phyloP scores from a whole-genome alignment of 2,797 vertebrate genomes.

The Iguana delicatissima region DNA sequence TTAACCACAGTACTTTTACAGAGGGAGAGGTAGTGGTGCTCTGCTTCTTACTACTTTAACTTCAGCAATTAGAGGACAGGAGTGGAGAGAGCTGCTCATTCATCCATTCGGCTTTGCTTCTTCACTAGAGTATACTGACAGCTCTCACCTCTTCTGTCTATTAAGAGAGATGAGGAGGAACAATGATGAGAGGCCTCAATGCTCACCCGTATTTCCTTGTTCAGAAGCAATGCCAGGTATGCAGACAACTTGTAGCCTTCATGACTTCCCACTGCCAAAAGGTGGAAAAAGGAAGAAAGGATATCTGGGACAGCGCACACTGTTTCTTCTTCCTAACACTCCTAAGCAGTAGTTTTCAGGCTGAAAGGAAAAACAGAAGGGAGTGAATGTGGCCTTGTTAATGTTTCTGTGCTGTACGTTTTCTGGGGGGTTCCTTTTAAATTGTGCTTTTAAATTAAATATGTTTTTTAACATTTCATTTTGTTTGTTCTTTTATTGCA shows the following conservation, averaged over 20 bases:
- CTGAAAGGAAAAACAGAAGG: background rate
- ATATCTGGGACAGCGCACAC: too few species aligned
- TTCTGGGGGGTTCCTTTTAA: background rate
- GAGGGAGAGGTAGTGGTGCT: too few species aligned
- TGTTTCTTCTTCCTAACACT: background rate
- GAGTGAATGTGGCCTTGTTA: background rate
- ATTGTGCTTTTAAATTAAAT: too few species aligned
- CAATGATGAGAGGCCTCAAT: background rate
- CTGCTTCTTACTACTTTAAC: background rate
- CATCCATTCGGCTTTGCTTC: background rate
- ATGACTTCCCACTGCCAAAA: too few species aligned
- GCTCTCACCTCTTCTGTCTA: background rate
- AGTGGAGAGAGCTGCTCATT: too few species aligned
- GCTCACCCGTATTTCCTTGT: background rate
- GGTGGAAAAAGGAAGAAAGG: too few species aligned
- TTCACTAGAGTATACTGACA: background rate
- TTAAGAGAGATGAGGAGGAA: background rate
- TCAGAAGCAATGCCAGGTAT: background rate
- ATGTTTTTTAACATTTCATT: too few species aligned
- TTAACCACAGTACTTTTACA: background rate
- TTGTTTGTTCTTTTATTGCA: too few species aligned
- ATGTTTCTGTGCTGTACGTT: background rate
- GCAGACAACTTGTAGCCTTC: background rate
- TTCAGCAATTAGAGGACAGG: background rate
- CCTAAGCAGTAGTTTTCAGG: background rate